Evolutionary conservation across 2,113 vertebrate genomes (phyloP).

Genomic region (Laticauda laticaudata): DNA sequence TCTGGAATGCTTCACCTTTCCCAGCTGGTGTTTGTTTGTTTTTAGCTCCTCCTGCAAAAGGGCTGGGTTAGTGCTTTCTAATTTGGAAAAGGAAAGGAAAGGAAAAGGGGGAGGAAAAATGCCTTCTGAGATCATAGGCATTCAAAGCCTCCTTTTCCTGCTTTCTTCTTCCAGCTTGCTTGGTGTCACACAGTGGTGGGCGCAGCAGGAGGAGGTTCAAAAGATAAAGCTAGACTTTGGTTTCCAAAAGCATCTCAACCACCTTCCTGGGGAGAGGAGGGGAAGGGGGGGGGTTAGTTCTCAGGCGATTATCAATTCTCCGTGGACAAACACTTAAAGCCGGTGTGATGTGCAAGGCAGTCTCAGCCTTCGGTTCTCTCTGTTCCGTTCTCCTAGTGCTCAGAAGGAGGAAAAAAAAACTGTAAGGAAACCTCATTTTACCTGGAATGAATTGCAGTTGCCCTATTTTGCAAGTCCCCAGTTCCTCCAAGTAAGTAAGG

Average conservation of each 20-base stretch:
- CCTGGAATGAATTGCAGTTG: not conserved
- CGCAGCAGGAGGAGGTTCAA: not conserved
- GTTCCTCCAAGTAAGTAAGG: not conserved
- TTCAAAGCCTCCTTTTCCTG: not conserved
- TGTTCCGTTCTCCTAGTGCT: not conserved
- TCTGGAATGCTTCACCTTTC: not conserved
- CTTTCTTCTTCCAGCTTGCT: not conserved
- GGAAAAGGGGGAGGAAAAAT: too few relatives aligned
- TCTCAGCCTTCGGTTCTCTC: not conserved
- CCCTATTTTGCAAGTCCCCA: not conserved
- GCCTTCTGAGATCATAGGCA: too few relatives aligned
- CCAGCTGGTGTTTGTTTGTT: not conserved
- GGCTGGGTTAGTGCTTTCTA: not conserved
- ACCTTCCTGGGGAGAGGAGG: not conserved
- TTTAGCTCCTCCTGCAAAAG: not conserved
- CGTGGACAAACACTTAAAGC: not conserved
- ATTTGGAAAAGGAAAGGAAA: not conserved
- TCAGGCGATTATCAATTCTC: not conserved
- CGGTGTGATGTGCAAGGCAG: not conserved
- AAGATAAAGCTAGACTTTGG: not conserved
- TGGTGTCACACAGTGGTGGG: not conserved
- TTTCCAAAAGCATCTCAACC: not conserved
- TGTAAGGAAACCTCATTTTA: not conserved
- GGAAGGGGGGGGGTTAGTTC: rapidly evolving
- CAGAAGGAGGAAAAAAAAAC: too few relatives aligned